These are phyloP conservation scores for Dynastes hyllus DNA, from an alignment of 2,888 invertebrate genomes.

Conservation along the genomic window DNA sequence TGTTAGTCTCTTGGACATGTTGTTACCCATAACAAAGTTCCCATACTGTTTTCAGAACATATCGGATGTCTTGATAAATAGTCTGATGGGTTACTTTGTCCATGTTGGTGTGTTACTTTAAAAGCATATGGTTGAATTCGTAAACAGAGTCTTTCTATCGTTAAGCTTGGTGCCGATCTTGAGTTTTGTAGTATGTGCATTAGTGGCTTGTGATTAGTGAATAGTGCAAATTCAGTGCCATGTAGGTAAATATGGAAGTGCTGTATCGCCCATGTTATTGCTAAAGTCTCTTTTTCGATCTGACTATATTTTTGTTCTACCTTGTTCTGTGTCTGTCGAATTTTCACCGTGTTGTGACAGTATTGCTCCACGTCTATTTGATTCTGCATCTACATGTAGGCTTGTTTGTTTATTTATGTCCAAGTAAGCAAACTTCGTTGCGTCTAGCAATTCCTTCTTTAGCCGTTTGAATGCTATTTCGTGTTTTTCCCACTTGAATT, in stretches of 20 bases:
- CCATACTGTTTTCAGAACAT: too few species aligned
- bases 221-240: constrained; percentile 33
- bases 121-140: constrained; percentile 37
- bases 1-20: too few species aligned
- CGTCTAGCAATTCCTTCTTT: constrained; percentile 21
- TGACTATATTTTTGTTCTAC: background rate
- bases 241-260: constrained; percentile 44
- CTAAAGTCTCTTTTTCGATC: constrained; percentile 20
- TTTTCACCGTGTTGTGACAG: constrained; percentile 8
- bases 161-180: constrained; percentile 30
- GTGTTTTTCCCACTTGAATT: constrained; percentile 37
- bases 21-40: too few species aligned
- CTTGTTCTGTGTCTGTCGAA: too few species aligned
- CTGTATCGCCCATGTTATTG: constrained; percentile 34
- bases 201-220: constrained; percentile 45
- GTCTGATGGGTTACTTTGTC: constrained; percentile 41
- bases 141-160: constrained; percentile 33
- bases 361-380: background rate
- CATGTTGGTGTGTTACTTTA: constrained; percentile 36
- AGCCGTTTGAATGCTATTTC: constrained; percentile 12
- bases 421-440: background rate
- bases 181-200: constrained; percentile 36
- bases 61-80: background rate
- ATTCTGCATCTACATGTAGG: too few species aligned
- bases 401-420: too few species aligned